These are phyloP conservation scores for Lasioglossum pauxillum DNA, from an alignment of 2,888 invertebrate species.

Conservation along the genomic window DNA sequence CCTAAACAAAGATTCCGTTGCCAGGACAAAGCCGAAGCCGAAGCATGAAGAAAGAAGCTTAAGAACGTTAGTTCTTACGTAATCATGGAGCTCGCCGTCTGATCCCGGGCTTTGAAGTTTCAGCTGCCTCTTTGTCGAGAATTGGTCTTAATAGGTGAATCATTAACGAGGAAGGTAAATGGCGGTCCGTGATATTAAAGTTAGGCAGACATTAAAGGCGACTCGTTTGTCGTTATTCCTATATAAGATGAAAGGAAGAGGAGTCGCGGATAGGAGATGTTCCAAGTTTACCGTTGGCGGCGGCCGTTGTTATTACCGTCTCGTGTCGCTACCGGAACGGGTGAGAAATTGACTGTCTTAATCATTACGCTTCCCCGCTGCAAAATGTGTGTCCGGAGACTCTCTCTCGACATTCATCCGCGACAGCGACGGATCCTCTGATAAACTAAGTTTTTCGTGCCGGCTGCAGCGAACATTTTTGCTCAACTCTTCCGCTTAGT, in stretches of 20 bases:
- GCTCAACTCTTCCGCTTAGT: neutral
- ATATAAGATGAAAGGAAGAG: conserved; percentile 47
- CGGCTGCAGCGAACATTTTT: conserved; percentile 2
- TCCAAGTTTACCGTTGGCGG: conserved; percentile 54
- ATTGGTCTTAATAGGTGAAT: conserved; percentile 62
- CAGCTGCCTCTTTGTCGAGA: conserved; percentile 51
- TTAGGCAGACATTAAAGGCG: conserved; percentile 63
- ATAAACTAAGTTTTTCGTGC: conserved; percentile 13
- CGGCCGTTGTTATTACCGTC: conserved; percentile 55
- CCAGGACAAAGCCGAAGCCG: neutral
- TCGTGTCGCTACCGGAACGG: conserved; percentile 40
- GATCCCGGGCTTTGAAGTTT: conserved; percentile 55
- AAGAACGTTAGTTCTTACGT: conserved; percentile 48
- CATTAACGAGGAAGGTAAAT: conserved; percentile 54
- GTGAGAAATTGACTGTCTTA: conserved; percentile 61
- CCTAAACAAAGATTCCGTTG: conserved; percentile 29
- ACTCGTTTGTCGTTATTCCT: conserved; percentile 59
- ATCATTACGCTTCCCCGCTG: conserved; percentile 44
- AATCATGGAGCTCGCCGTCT: conserved; percentile 43
- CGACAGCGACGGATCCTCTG: neutral
- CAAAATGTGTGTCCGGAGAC: conserved; percentile 32
- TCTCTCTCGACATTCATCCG: conserved; percentile 1
- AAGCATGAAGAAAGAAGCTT: conserved; percentile 40
- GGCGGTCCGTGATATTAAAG: conserved; percentile 58
- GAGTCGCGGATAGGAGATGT: conserved; percentile 35